Evolutionary conservation across 2,888 invertebrate species (phyloP), one percentile per base, ranked within the genome.

Genomic region (Drosophila pseudotalamancana): DNA sequence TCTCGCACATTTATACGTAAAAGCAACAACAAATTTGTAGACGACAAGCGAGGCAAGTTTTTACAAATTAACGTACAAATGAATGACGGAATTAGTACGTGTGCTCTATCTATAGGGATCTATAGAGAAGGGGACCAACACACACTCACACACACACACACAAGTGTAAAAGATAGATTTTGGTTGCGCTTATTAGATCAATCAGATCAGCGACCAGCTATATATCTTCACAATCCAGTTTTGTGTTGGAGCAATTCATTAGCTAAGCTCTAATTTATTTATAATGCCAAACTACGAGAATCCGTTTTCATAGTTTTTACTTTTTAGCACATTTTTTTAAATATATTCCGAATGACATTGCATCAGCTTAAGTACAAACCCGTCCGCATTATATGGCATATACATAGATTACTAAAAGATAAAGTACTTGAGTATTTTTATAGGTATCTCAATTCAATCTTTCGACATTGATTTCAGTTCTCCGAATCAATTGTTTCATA

Each of bases 51-150:
- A 50, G 49, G 57, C 81, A 75, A 87, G 55, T n/a, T 72, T 86
- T 72, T 76, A 86, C 84, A 83, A 80, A 87, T 86, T 87, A 87
- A 79, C 88, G 80, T 86, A 73, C 67, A 82, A 79, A 87, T 82
- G 84, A 83, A 86, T 83, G 83, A 86, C 73, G 84, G 86, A 87
- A 86, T 83, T 70, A 67, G 88, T 82, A 75, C 68, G 59, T 75
- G 61, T 63, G 61, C 40, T 61, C 49, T 63, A 45, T 42, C 35
- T 53, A 32, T 54, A 31, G 60, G 61, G 46, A 56, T 18, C 51
- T 35, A 60, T 31, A 27, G 45, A 50, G 55, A 0, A 3, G 14
- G 21, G 23, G 18, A 25, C 32, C 25, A 35, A 34, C 35, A 35
- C 6, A 56, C 32, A 25, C 31, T 6, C 11, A 16, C 25, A 25